Evolutionary conservation across 2,888 invertebrate species (phyloP), one percentile per base, ranked within the genome.

Genomic region (Gymnosoma rotundatum): DNA sequence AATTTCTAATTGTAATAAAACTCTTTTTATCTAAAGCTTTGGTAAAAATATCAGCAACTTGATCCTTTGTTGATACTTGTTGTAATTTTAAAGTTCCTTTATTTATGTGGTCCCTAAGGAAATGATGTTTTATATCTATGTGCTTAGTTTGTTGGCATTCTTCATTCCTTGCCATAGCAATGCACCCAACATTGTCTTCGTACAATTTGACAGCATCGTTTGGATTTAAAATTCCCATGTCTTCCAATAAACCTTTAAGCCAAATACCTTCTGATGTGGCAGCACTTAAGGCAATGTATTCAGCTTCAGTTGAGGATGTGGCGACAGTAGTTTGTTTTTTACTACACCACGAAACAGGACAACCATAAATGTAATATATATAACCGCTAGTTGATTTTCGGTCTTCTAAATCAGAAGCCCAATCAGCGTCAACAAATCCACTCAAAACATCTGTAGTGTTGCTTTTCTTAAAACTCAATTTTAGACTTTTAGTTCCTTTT

Each of bases 231-330:
- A 63, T 12, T 12, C 38, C n/a, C 63, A 63, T 20, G 45, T 63
- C 63, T 6, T 63, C 42, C 36, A 63, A 42, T n/a, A 63, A 42
- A 20, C 63, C 63, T 6, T 61, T n/a, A n/a, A n/a, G n/a, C n/a
- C n/a, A n/a, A n/a, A n/a, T n/a, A n/a, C n/a, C n/a, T 63, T 12
- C 61, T 32, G 61, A 8, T 10, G 38, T 38, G 8, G 38, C 42
- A 20, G 42, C n/a, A n/a, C 42, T 63, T 42, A 63, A 42, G 12
- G 61, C 64, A n/a, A 64, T 25, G 38, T 64, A 48, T 21, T 64
- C 64, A 14, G 48, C 64, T n/a, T 66, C 64, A 12, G 45, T 66
- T 25, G 64, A 66, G 9, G 48, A 63, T 42, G 63, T 63, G 16
- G 38, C 63, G 18, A 45, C 42, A 20, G 63, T 42, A 20, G 45